These are phyloP conservation scores for Xanthorhoe spadicearia DNA, from an alignment of 2,888 invertebrate genomes.

Conservation along the genomic window DNA sequence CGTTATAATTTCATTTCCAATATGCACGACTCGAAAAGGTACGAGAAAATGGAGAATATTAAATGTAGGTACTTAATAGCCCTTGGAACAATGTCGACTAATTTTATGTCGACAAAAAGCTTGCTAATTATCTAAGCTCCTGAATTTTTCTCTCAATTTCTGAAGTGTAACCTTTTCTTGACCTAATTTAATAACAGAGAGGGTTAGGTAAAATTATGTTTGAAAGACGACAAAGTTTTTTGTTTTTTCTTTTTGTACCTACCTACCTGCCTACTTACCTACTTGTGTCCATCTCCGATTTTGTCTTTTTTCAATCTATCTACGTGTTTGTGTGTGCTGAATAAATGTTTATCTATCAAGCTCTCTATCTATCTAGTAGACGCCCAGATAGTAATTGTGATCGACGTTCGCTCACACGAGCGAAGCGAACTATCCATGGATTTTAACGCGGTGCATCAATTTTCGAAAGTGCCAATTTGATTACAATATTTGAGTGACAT, in stretches of 20 bases:
- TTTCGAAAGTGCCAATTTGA: not conserved
- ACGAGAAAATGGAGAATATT: conserved; percentile 7
- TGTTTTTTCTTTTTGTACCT: no score
- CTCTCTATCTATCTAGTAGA: no score
- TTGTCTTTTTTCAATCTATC: no score
- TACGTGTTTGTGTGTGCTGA: no score
- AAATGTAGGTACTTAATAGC: not conserved
- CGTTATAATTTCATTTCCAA: conserved; percentile 28
- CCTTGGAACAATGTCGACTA: conserved; percentile 14
- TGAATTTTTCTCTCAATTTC: not conserved
- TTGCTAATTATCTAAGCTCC: not conserved
- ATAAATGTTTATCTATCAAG: no score
- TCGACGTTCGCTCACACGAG: not conserved
- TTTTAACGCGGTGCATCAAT: not conserved
- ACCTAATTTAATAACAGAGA: not conserved
- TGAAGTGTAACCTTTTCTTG: not conserved
- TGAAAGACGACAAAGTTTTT: no score
- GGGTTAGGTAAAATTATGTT: no score
- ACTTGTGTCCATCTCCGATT: no score
- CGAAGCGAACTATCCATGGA: not conserved
- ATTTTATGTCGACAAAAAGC: conserved; percentile 7
- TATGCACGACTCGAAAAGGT: conserved; percentile 1
- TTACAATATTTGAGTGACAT: not conserved
- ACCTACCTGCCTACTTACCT: no score
- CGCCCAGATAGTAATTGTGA: not conserved